phyloP scores from a whole-genome alignment of 2,797 vertebrate species.

The Syngnathus acus region DNA sequence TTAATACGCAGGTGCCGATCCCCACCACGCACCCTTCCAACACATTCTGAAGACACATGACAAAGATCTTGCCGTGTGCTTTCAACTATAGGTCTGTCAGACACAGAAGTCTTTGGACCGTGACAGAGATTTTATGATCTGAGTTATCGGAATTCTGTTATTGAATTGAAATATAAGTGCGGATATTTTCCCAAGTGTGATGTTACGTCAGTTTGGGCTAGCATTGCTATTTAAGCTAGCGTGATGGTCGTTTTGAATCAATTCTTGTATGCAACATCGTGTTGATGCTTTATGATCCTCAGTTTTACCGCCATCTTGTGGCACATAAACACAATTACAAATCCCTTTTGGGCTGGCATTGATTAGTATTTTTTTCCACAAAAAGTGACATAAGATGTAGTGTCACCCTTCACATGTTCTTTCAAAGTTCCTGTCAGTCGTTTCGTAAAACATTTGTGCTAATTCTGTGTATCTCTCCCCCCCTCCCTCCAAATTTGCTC shows the following conservation, averaged over 20 bases:
- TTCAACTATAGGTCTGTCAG: background rate
- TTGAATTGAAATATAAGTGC: background rate
- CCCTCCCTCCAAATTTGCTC: background rate
- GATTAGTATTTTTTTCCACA: background rate
- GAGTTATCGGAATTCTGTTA: no score
- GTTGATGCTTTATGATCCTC: background rate
- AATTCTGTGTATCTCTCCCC: constrained; percentile 27
- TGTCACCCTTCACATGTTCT: constrained; percentile 21
- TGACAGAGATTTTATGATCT: background rate
- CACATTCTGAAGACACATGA: constrained; percentile 63
- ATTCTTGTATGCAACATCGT: background rate
- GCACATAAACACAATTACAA: background rate
- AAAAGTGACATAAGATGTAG: background rate
- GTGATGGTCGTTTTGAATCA: background rate
- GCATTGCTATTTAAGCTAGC: background rate
- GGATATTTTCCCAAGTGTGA: background rate
- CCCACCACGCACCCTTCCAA: constrained; percentile 46
- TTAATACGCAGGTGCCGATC: constrained; percentile 62
- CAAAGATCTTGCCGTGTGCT: constrained; percentile 9
- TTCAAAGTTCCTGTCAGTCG: constrained; percentile 21
- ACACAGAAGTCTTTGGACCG: background rate
- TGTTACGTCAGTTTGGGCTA: background rate
- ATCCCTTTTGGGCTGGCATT: background rate
- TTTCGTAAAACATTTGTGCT: constrained; percentile 28
- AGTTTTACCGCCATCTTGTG: background rate